Conservation (phyloP, 1,140 invertebrate species). For the Sycophaga agraensis region DNA sequence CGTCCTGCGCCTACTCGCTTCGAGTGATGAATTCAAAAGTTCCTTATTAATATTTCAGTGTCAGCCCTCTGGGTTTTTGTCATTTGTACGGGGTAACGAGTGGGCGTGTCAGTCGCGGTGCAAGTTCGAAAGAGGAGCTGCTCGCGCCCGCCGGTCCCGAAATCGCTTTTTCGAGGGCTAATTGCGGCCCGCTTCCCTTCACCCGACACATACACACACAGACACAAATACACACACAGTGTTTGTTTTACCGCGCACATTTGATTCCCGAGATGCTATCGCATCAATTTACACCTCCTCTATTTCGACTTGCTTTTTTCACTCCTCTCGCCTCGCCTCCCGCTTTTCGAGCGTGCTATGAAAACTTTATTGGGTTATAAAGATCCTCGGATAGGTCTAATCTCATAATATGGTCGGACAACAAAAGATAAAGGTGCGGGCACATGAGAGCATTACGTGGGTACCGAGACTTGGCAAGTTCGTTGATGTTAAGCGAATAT, state of each 20-base stretch:
- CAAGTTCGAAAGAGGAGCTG: not conserved
- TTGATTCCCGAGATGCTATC: too few species aligned
- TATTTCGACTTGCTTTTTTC: not conserved
- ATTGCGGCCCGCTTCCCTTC: not conserved
- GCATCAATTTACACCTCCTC: conserved; percentile 2
- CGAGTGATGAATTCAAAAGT: conserved; percentile 45
- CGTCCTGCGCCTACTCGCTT: too few species aligned
- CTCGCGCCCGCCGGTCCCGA: not conserved
- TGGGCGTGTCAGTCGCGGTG: conserved; percentile 41
- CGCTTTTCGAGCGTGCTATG: not conserved
- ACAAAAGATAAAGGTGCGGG: not conserved
- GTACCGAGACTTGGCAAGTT: too few species aligned
- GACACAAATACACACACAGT: not conserved
- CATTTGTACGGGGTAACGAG: conserved; percentile 44
- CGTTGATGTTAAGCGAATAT: not conserved
- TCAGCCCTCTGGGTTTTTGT: conserved; percentile 41
- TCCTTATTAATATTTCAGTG: conserved; percentile 51
- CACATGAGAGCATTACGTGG: too few species aligned
- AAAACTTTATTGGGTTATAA: conserved; percentile 20
- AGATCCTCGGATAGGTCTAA: conserved; percentile 18
- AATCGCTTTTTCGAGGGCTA: not conserved
- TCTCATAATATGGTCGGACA: conserved; percentile 1
- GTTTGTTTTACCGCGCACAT: too few species aligned
- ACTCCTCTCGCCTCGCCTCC: not conserved
- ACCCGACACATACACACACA: not conserved